Base-by-base conservation (phyloP, 2,797 vertebrate genomes). In the Echeneis naucrates region DNA sequence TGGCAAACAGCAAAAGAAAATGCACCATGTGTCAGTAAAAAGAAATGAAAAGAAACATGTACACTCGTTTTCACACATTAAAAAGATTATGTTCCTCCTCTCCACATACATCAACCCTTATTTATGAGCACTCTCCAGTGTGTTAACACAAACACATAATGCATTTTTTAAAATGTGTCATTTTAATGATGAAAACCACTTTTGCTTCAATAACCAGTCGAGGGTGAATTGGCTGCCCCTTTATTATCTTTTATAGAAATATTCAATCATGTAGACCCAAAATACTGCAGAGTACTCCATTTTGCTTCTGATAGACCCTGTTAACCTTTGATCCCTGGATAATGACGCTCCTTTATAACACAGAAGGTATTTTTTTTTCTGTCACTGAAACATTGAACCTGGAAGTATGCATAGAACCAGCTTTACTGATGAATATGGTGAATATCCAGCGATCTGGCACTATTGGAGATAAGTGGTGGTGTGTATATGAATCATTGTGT, bases 281-380 rank as follows among this genome's bases (percentile, higher is more conserved):
- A 74, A 72, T 72, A 69, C 58, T 26, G 58, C 37, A 76, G 63
- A 78, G 62, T 67, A 40, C 53, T 77, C 68, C 3, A 78, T 89
- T 84, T 87, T 77, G 47, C 75, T 59, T 61, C 42, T 69, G 62
- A 87, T 86, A 55, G 80, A 68, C 53, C 68, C 72, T 67, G 75
- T 90, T 87, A 87, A 86, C 90, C 87, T 81, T 74, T 88, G 72
- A 88, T 84, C 87, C 75, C 62, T 4, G 74, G 61, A 76, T 54
- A 69, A 87, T 78, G 80, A 87, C 56, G 64, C 64, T 73, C 42
- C 73, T 87, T 65, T 79, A 51, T 79, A 88, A 72, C 65, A 69
- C 17, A 33, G 47, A 53, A 14, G 72, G 47, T 53, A n/a, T n/a
- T 24, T 59, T 62, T 78, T 7, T 50, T 38, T 56, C 47, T 19